Base-by-base conservation (phyloP, 2,113 vertebrate species). In the Rhynchomys soricoides region DNA sequence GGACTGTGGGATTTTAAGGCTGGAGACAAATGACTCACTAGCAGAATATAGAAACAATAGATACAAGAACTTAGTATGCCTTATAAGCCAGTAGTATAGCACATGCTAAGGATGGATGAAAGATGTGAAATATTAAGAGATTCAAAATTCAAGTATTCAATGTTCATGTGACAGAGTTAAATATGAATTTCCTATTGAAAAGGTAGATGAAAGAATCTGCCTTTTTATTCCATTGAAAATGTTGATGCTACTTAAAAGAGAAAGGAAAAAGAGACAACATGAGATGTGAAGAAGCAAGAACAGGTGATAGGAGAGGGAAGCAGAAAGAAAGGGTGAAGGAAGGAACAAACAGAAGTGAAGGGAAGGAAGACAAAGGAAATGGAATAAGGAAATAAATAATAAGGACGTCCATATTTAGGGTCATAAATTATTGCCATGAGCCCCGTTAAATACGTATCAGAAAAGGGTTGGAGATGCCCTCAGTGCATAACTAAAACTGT, bases 261-360 rank as follows among this genome's bases (percentile, higher is more conserved):
- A 17, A 48, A 13, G 19, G 8, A 7, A 21, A 15, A 21, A 17
- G 17, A n/a, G 16, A n/a, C 24, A 24, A n/a, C 9, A 26, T n/a
- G 48, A 55, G 21, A 24, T 3, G 34, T 9, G 10, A 8, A 5
- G n/a, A 1, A 16, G 6, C 9, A 64, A 64, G 24, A 64, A 64
- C 1, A 15, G 1, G 11, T 19, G 3, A 29, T 40, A 59, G 31
- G 10, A 40, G 9, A 48, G 45, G 3, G 13, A 62, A 86, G 3
- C 3, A 1, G 7, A n/a, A 21, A 1, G 7, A 16, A 16, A 34
- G 19, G 7, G 8, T 6, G 3, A 15, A 19, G 4, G 9, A n/a
- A 86, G 3, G 6, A 48, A 24, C 16, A 78, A 26, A 3, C 3
- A 29, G 31, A 22, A 21, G 3, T 24, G 13, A 78, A 45, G 2